Evolutionary conservation across 2,888 invertebrate genomes (phyloP), one percentile per base, ranked within the genome.

Genomic region (Tipula vernalis): DNA sequence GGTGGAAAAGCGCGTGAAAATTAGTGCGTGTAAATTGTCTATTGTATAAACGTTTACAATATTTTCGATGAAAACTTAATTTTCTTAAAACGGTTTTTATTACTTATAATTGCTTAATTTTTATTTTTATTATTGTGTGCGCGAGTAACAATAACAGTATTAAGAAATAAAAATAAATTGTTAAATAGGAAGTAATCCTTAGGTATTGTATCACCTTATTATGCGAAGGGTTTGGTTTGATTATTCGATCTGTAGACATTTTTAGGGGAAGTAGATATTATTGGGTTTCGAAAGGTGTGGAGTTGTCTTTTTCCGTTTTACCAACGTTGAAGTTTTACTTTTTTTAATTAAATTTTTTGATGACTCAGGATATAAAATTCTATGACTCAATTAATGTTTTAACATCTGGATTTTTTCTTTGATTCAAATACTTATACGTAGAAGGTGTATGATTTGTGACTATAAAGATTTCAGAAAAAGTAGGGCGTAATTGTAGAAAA

Each of bases 31-130:
- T 71, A 71, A 71, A 71, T 28, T 28, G 71, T 51, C 71, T 71
- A 71, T 71, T 71, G 71, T 71, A 5, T 28, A 15, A 6, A 71
- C 71, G 71, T 71, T 18, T 71, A 28, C 10, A 71, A 28, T 71
- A 10, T 28, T 28, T 28, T 28, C 28, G 28, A 18, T 71, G 71
- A 71, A 71, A 71, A 71, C 71, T 71, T 71, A 71, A 71, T 71
- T 71, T 71, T 71, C 71, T 71, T 71, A 71, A 71, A 71, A 71
- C 71, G 71, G 71, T 71, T 71, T 71, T 71, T 71, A 71, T 71
- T 71, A 71, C 71, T 71, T 71, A 71, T 71, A 71, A 71, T 71
- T 71, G 71, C 71, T 71, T 71, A 71, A 71, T 71, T 71, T 71
- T 28, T 10, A 28, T 28, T 71, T 57, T 28, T 71, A 5, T 10